Percentiles rank a stretch among this genome's conserved stretches.
Evolutionary conservation across 2,113 vertebrate species (phyloP).

Genomic region (Hystrix brachyura): DNA sequence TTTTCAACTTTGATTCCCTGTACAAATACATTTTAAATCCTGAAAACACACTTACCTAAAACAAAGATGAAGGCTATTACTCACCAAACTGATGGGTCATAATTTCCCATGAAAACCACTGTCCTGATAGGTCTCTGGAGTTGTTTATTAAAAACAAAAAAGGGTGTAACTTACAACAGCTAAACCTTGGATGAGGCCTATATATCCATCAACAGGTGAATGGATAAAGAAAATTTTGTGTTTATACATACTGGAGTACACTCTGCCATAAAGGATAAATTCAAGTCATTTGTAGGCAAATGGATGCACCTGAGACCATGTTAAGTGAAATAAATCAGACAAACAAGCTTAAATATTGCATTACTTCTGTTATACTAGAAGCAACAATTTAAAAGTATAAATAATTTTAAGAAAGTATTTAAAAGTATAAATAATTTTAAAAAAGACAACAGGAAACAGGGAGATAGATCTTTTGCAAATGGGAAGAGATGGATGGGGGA

Average conservation of each 20-base stretch:
- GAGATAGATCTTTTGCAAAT: neutral
- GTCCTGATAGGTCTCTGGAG: neutral
- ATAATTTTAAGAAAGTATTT: neutral
- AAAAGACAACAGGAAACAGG: neutral
- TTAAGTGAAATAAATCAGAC: neutral
- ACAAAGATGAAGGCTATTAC: neutral
- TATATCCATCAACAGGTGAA: neutral
- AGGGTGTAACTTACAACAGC: neutral
- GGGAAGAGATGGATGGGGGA: neutral
- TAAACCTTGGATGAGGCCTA: neutral
- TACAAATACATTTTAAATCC: constrained; percentile 52
- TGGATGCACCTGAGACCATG: neutral
- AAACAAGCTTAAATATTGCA: neutral
- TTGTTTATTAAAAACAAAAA: constrained; percentile 37
- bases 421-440: neutral
- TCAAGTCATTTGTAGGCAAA: neutral
- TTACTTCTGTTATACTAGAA: neutral
- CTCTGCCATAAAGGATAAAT: neutral
- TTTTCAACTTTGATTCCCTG: neutral
- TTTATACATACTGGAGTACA: neutral
- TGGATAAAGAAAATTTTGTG: neutral
- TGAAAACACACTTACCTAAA: constrained; percentile 25
- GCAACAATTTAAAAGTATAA: too few species aligned
- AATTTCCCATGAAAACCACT: neutral
- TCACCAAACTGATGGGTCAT: neutral